Evolutionary conservation across 2,113 vertebrate genomes (phyloP), one percentile per base, ranked within the genome.

Genomic region (Erinaceus europaeus): DNA sequence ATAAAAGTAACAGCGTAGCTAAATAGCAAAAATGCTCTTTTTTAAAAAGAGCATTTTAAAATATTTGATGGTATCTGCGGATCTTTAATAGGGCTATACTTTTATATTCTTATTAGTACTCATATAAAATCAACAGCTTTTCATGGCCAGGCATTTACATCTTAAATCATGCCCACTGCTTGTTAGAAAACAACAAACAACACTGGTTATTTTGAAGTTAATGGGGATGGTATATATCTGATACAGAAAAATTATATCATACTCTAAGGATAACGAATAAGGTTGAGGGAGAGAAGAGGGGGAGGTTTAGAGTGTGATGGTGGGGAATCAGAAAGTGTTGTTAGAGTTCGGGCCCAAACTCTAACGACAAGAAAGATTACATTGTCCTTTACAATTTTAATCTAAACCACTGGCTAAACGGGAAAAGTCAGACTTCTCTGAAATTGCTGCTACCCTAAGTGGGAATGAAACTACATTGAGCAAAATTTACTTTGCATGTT

Each of bases 401-500:
- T 86, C 95, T 95, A 92, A 91, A 94, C 92, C 88, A 96, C 96
- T 95, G 91, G 94, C 96, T 95, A 96, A 97, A 96, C 90, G 92
- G 79, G 96, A n/a, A 95, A 96, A 97, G 89, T 95, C 97, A 95
- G 96, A 96, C 90, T 96, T 96, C 94, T 97, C n/a, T 96, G 94
- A 94, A 96, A 95, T 96, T 59, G 29, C 97, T 97, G 97, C 96
- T 97, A 94, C 95, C 91, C 97, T 96, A 96, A 98, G 96, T 95
- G 96, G 96, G 93, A 96, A 95, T 97, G 96, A 97, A 97, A 97
- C 92, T 93, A 96, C 97, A 97, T 96, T 97, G 96, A 97, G 96
- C 95, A 96, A 95, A 97, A 97, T 97, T 97, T 97, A 97, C 96
- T 97, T 97, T 97, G 94, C 95, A 95, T 94, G 89, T 97, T 97